Base-by-base conservation (phyloP, 2,113 vertebrate species). In the Agapornis roseicollis region DNA sequence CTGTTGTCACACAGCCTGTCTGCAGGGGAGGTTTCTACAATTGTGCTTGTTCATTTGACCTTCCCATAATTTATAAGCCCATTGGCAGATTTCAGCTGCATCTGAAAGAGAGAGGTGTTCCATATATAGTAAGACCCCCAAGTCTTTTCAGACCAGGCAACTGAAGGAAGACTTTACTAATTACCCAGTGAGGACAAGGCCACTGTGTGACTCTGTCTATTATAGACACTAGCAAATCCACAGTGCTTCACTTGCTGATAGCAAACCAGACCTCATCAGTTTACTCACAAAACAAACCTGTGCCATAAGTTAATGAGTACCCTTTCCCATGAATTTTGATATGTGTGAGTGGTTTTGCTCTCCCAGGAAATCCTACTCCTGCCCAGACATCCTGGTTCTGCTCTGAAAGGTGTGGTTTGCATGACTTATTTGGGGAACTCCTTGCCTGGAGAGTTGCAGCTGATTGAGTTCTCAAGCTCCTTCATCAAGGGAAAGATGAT, bases 131-230 rank as follows among this genome's bases (percentile, higher is more conserved):
- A 61, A 47, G 52, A 39, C 31, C 3, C 44, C 6, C 3, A 55
- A 70, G 53, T 53, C 64, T 78, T 88, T 91, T 85, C 41, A 78
- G 52, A 72, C 17, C 23, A 70, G 63, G 27, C 29, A 90, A 35
- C 31, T 61, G 41, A 80, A 85, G 15, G 72, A 20, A 69, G 31
- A 80, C 33, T 55, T 88, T 50, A 61, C 10, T 63, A 78, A 90
- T 83, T 71, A 37, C 35, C 29, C 39, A 41, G 9, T 8, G 28
- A 79, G 44, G 50, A 35, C n/a, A 33, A 89, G 24, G 27, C 50
- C 6, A 3, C 46, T 1, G 0, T 46, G 10, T 39, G 65, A 42
- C 19, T 78, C 82, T 0, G 0, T 46, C 76, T 8, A 0, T 17
- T 72, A 52, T 1, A 88, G 79, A 41, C 74, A 20, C 33, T 47